Base-by-base conservation (phyloP, 2,113 vertebrate genomes). In the Stigmatopora argus region DNA sequence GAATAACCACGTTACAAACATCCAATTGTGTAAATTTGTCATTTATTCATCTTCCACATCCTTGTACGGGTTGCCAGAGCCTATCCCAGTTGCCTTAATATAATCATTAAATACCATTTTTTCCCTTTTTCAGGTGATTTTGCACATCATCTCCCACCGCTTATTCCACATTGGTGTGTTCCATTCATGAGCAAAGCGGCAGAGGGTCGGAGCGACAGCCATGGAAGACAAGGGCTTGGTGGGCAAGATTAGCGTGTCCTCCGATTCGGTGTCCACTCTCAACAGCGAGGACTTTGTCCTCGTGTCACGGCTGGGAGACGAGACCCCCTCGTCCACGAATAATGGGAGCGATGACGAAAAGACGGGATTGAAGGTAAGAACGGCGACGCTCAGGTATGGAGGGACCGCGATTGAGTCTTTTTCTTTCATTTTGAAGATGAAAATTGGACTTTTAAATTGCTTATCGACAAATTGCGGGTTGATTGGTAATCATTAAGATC, bases 231-330 rank as follows among this genome's bases (percentile, higher is more conserved):
- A 98, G 90, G 94, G 94, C 88, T 98, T 94, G 90, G 96, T 97
- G 93, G 96, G 97, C 91, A 98, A 99, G 92, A 96, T 99, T 92
- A 99, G 96, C 90, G 92, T 96, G 87, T 99, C 97, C 67, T 99
- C 96, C 79, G 96, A 98, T 90, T 99, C 97, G 62, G 97, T 99
- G 83, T 99, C 95, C 89, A 99, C 97, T 86, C 94, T 98, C 91
- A 99, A 99, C 93, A 98, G 96, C 90, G 97, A 99, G 94, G 97
- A 99, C 93, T 99, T 99, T 96, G 97, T 99, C 90, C 95, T 99
- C 84, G 96, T 99, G 92, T 97, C 94, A 91, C 92, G 94, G 84
- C 94, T 97, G 90, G 96, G 94, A 87, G 96, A 98, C 89, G 97
- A 98, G 78, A 96, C 95, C 75, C 95, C 96, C 76, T 94, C 95